Percentiles rank a stretch among this genome's conserved stretches.
Conservation (phyloP, 1,140 invertebrate genomes). For the Augochlora pura region DNA sequence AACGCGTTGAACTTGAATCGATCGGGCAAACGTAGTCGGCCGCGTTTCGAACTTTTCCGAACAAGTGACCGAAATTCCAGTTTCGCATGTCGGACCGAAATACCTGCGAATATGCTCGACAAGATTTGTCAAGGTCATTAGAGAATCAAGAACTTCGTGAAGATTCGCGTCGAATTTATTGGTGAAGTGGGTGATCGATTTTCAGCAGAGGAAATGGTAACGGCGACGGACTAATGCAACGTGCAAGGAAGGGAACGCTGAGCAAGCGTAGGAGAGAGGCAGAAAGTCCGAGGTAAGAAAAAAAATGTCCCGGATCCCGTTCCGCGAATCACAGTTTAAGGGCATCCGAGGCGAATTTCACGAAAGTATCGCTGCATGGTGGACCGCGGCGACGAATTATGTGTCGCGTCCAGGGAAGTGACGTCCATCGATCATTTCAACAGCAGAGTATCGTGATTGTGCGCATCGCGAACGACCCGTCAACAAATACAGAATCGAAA, state of each 20-base stretch:
- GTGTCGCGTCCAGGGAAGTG: too few species aligned
- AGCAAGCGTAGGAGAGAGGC: background rate
- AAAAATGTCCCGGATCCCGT: constrained; percentile 3
- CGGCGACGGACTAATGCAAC: background rate
- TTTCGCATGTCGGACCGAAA: background rate
- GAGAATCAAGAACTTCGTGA: background rate
- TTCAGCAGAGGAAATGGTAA: background rate
- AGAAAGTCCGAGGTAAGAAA: constrained; percentile 22
- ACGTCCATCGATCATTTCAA: background rate
- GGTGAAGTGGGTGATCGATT: too few species aligned
- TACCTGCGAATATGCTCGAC: background rate
- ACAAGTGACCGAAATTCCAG: background rate
- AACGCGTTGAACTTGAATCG: constrained; percentile 32
- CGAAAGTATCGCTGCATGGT: background rate
- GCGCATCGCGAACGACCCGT: too few species aligned
- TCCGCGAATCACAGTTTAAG: background rate
- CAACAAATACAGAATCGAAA: too few species aligned
- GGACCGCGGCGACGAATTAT: background rate
- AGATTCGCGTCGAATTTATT: background rate
- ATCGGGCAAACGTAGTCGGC: background rate
- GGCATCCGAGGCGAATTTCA: background rate
- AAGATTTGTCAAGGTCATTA: background rate
- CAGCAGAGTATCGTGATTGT: too few species aligned
- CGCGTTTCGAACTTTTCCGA: background rate
- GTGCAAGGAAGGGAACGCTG: constrained; percentile 11